Conservation (phyloP, 1,140 invertebrate species). For the Bombus affinis region DNA sequence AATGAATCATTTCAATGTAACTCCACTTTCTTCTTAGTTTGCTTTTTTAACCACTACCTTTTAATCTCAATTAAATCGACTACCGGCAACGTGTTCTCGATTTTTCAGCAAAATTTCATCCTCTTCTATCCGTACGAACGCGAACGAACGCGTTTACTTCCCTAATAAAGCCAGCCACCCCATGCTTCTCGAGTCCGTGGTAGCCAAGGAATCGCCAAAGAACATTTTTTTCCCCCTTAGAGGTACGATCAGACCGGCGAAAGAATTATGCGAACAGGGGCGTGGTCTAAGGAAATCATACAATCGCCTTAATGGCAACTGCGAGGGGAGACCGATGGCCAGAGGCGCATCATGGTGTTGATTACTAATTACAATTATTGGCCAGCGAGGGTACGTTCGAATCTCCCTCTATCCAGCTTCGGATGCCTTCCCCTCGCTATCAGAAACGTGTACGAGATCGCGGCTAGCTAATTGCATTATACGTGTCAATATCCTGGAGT, state of each 20-base stretch:
- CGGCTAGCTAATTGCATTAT: constrained; percentile 67
- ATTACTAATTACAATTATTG: constrained; percentile 78
- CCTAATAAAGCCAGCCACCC: constrained; percentile 27
- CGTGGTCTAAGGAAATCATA: constrained; percentile 47
- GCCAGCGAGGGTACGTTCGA: constrained; percentile 68
- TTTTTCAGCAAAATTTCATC: not conserved
- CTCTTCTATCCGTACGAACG: constrained; percentile 73
- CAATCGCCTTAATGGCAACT: constrained; percentile 55
- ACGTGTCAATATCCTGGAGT: constrained; percentile 68
- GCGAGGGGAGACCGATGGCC: constrained; percentile 56
- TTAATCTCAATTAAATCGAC: not conserved
- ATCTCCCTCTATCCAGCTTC: constrained; percentile 45
- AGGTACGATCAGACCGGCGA: constrained; percentile 26
- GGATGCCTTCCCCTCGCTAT: constrained; percentile 51
- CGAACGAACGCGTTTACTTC: constrained; percentile 53
- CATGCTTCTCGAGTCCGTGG: not conserved
- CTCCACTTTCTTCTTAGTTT: not conserved
- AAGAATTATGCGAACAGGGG: constrained; percentile 34
- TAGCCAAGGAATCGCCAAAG: constrained; percentile 20
- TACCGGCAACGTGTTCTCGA: not conserved
- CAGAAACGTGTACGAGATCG: constrained; percentile 61
- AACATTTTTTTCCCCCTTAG: constrained; percentile 10
- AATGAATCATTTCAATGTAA: too few species aligned
- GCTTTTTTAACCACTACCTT: not conserved
- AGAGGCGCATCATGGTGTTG: constrained; percentile 70